A percentile compares a stretch with the other conserved stretches of the same genome.
Conservation (phyloP, 2,797 vertebrate genomes). For the Bradypodion pumilum region DNA sequence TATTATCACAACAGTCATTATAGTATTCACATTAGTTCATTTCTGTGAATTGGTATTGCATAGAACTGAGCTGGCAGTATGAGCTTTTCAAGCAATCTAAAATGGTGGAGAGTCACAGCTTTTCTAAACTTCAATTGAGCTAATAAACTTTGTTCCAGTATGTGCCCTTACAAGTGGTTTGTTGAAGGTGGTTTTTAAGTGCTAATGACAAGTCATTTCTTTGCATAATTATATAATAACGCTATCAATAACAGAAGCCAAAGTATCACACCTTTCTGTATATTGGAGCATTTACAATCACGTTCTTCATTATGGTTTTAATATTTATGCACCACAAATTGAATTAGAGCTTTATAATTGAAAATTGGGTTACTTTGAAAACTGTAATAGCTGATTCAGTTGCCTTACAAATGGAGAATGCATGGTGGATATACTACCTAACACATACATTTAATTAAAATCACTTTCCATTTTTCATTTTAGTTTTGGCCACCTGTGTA, state of each 20-base stretch:
- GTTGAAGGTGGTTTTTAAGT: not conserved
- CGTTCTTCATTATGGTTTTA: conserved; percentile 57
- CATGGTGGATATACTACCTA: conserved; percentile 21
- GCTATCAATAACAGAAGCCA: conserved; percentile 52
- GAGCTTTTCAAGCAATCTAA: not conserved
- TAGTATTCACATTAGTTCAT: too few relatives aligned
- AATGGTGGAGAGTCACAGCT: conserved; percentile 4
- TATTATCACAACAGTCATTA: not conserved
- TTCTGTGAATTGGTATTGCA: not conserved
- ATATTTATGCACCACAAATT: conserved; percentile 53
- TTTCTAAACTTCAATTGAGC: conserved; percentile 29
- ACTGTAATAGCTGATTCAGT: conserved; percentile 43
- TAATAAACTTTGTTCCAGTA: conserved; percentile 22
- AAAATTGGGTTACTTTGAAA: conserved; percentile 45
- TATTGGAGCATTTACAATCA: conserved; percentile 31
- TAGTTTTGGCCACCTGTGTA: conserved; percentile 36
- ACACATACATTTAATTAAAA: conserved; percentile 51
- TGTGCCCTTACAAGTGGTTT: not conserved
- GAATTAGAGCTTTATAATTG: conserved; percentile 39
- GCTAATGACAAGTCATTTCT: conserved; percentile 59
- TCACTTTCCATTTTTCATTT: conserved; percentile 43
- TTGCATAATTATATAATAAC: conserved; percentile 57
- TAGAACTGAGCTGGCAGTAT: not conserved
- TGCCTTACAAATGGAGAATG: conserved; percentile 34
- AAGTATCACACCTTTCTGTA: conserved; percentile 1